Conservation (phyloP, 2,113 vertebrate genomes). For the Salvelinus alpinus region DNA sequence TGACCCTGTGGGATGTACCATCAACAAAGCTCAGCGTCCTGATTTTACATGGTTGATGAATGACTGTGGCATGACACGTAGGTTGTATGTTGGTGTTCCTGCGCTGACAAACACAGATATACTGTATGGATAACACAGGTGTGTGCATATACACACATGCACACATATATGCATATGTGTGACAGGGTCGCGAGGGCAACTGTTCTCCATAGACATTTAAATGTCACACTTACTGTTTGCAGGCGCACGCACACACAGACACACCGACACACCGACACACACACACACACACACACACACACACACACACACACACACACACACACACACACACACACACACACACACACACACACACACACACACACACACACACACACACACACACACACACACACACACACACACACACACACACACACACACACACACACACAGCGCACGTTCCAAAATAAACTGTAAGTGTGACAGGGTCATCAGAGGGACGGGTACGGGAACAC, state of each 20-base stretch:
- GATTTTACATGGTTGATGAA: neutral
- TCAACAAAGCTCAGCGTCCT: neutral
- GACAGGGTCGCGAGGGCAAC: no score
- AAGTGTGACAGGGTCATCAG: no score
- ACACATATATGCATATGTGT: no score
- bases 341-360: conserved; percentile 1
- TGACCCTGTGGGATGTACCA: neutral
- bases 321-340: conserved; percentile 5
- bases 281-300: neutral
- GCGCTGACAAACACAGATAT: neutral
- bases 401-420: conserved; percentile 1
- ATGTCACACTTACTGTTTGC: no score
- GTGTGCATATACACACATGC: no score
- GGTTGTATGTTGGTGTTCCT: neutral
- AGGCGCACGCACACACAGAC: neutral
- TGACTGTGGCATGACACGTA: neutral
- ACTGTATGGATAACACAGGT: neutral
- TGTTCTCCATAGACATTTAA: no score
- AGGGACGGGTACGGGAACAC: conserved; percentile 39
- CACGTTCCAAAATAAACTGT: no score
- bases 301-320: conserved; percentile 6
- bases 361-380: no score
- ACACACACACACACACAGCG: no score
- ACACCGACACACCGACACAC: conserved; percentile 2
- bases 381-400: no score